Evolutionary conservation across 1,140 invertebrate species (phyloP), one percentile per base, ranked within the genome.

Genomic region (Maconellicoccus hirsutus): DNA sequence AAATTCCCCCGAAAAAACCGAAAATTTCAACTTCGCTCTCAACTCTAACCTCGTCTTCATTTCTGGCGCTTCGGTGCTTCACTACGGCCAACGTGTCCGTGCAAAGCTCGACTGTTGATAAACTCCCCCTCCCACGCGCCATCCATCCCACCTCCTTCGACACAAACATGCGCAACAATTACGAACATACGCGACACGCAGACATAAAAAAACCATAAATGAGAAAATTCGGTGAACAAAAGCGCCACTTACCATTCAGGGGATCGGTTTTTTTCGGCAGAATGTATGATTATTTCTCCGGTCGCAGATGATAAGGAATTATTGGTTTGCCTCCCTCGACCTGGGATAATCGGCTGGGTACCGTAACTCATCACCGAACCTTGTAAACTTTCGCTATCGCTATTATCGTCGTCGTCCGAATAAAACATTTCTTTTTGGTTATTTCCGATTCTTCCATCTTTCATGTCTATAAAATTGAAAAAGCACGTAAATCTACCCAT

Each of bases 271-370:
- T 69, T 72, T 42, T 71, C 38, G 16, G 42, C 76, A 73, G 84
- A 80, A 39, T 88, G 86, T 78, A 92, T 91, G 23, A 91, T 83
- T 71, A 92, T 90, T 77, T 90, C 88, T 21, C 89, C 90, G 16
- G 89, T 90, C 27, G 89, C 87, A 6, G 88, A 90, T 1, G 90
- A 88, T 14, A 93, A 80, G 1, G 91, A 93, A 79, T 93, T 93
- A 77, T 93, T 93, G 1, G 91, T 93, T 79, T 92, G 90, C 70
- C 91, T 80, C 25, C 89, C 89, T 66, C 61, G 19, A 4, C 61
- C 61, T 1, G 25, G 14, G 61, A 66, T 66, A 23, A 66, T 25
- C 3, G 22, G 8, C 25, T 66, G 2, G 7, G 2, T 23, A 3
- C 19, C 19, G 16, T 25, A 66, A 23, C 61, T 66, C 52, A 66